A percentile compares a stretch with the other conserved stretches of the same genome.
These are phyloP conservation scores for Capra hircus DNA, from an alignment of 2,113 vertebrate genomes.

Conservation along the genomic window DNA sequence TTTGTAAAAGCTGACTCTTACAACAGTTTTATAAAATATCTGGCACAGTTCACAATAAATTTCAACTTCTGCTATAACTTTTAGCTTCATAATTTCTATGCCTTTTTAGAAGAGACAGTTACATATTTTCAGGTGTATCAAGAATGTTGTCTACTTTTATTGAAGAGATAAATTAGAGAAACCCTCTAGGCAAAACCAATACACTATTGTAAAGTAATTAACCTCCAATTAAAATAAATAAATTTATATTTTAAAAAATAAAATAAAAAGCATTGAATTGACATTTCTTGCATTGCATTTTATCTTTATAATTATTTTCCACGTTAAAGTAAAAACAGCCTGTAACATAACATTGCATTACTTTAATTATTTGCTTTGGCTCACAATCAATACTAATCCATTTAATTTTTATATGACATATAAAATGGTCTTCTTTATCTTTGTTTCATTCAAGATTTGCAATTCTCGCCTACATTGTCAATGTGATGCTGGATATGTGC, in stretches of 20 bases:
- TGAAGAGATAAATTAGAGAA: background rate
- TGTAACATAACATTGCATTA: background rate
- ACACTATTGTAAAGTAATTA: too few species aligned
- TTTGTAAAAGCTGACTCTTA: too few species aligned
- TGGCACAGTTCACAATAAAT: background rate
- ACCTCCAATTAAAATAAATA: too few species aligned
- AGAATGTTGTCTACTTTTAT: background rate
- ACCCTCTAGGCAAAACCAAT: background rate
- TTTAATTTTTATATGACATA: background rate
- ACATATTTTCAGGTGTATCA: background rate
- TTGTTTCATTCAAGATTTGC: slow-evolving; percentile 35
- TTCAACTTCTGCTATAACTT: background rate
- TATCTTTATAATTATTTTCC: background rate
- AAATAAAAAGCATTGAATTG: background rate
- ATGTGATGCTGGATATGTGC: background rate
- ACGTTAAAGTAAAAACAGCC: background rate
- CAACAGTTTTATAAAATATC: too few species aligned
- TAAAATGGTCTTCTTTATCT: background rate
- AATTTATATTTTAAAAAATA: too few species aligned
- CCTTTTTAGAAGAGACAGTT: background rate
- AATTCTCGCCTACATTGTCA: background rate
- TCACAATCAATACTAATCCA: background rate
- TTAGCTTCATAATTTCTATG: background rate
- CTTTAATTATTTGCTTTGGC: background rate
- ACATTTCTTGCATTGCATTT: background rate